These are phyloP conservation scores for Chinchilla lanigera DNA, from an alignment of 2,113 vertebrate species.

Conservation along the genomic window DNA sequence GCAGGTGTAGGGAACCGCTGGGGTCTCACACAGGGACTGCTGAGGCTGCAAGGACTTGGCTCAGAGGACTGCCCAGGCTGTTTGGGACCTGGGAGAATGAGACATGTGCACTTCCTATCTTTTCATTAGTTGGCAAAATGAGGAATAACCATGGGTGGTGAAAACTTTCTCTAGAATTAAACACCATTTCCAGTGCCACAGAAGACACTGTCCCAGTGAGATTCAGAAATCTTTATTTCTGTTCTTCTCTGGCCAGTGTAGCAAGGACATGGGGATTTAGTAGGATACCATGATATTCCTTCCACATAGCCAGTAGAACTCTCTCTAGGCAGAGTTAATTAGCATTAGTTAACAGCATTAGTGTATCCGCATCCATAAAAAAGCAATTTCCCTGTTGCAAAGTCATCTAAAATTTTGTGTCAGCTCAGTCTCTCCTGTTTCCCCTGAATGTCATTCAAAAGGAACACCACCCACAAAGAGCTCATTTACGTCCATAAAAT, in stretches of 20 bases:
- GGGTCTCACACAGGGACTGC: not conserved
- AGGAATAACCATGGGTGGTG: not conserved
- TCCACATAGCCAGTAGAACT: not conserved
- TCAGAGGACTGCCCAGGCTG: fast-evolving
- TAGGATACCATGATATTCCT: not conserved
- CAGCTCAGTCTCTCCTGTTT: not conserved
- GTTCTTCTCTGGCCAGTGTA: not conserved
- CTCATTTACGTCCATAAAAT: constrained; percentile 43
- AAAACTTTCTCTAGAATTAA: not conserved
- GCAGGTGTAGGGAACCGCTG: fast-evolving
- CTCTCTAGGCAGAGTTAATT: constrained; percentile 53
- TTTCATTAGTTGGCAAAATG: not conserved
- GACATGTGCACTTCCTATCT: not conserved
- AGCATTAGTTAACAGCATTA: constrained; percentile 49
- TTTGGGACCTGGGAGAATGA: not conserved
- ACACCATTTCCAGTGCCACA: not conserved
- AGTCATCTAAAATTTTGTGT: constrained; percentile 58
- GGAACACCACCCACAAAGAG: not conserved
- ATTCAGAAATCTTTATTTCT: not conserved
- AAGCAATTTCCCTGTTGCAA: constrained; percentile 60
- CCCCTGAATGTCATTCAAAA: constrained; percentile 1
- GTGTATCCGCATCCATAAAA: not conserved
- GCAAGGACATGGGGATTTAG: not conserved
- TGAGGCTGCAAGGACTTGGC: not conserved
- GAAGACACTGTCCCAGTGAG: not conserved